Base-by-base conservation (phyloP, 2,888 invertebrate species). In the Brachypalpus laphriformis region DNA sequence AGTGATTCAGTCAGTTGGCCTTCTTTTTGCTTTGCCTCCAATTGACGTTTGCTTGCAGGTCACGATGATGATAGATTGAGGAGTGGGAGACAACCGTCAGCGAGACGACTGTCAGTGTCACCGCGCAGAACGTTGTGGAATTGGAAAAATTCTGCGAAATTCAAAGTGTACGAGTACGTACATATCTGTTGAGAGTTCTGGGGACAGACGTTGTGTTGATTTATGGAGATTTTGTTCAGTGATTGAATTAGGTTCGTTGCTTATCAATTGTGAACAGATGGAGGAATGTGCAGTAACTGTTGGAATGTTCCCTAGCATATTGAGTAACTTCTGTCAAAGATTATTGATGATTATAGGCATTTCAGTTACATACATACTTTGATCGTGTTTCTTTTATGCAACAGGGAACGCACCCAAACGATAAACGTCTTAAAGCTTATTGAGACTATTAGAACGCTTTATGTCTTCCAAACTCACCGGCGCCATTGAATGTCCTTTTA, bases 191-290 rank as follows among this genome's bases (percentile, higher is more conserved):
- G 51, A 72, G 16, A 22, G 5, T 45, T 31, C 22, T 45, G 61
- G 8, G 31, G 20, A 57, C 54, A 45, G n/a, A 31, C 14, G n/a
- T 16, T 74, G 66, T 11, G 42, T 34, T 82, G 72, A 74, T 78
- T 74, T 68, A 78, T 63, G 34, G 61, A 61, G 66, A 72, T 74
- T 59, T 47, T 49, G 42, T 54, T 40, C 34, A 34, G 25, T 78
- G 77, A 83, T 83, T 78, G 68, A 83, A 83, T 83, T 70, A 83
- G 54, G 25, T 74, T 78, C 57, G 68, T 40, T 74, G 68, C 63
- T 51, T 70, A 65, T 78, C 83, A 63, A 83, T 83, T 68, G 51
- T 8, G 45, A 57, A 40, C 59, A 76, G 54, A 77, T 66, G 51
- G 34, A 11, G 56, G 34, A 40, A 57, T 49, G 47, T 8, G 9